Evolutionary conservation across 2,888 invertebrate genomes (phyloP).

Genomic region (Yponomeuta malinellus): DNA sequence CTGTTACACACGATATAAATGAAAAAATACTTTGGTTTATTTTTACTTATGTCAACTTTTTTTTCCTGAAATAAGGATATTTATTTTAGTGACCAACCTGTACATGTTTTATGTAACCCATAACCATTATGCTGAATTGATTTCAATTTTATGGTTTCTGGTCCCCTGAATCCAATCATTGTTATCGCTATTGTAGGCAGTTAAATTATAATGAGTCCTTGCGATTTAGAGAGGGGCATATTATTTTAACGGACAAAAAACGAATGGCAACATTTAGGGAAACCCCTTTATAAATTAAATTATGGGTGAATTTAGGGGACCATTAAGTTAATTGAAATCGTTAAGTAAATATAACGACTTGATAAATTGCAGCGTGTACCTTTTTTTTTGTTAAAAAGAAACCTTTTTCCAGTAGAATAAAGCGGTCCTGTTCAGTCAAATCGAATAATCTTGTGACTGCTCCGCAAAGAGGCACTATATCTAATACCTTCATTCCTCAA

Average conservation of each 20-base stretch:
- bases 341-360: neutral
- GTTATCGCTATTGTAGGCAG: slow-evolving; percentile 66
- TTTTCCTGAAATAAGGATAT: neutral
- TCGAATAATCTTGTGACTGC: neutral
- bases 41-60: neutral
- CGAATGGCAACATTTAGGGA: neutral
- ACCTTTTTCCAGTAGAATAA: neutral
- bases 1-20: neutral
- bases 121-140: slow-evolving; percentile 73
- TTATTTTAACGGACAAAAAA: slow-evolving; percentile 18
- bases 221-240: slow-evolving; percentile 37
- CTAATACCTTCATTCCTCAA: neutral
- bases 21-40: neutral
- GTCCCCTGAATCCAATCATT: slow-evolving; percentile 72
- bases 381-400: neutral
- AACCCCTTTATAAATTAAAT: slow-evolving; percentile 1
- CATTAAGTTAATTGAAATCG: neutral
- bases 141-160: slow-evolving; percentile 74
- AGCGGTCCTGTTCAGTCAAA: neutral
- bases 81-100: neutral
- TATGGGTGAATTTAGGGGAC: neutral
- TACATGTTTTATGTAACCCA: slow-evolving; percentile 56
- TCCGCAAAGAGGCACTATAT: neutral
- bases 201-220: slow-evolving; percentile 66
- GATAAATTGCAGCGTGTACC: neutral